A percentile compares a stretch with the other conserved stretches of the same genome.
These are phyloP conservation scores for Troilus luridus DNA, from an alignment of 2,888 invertebrate genomes.

Conservation along the genomic window DNA sequence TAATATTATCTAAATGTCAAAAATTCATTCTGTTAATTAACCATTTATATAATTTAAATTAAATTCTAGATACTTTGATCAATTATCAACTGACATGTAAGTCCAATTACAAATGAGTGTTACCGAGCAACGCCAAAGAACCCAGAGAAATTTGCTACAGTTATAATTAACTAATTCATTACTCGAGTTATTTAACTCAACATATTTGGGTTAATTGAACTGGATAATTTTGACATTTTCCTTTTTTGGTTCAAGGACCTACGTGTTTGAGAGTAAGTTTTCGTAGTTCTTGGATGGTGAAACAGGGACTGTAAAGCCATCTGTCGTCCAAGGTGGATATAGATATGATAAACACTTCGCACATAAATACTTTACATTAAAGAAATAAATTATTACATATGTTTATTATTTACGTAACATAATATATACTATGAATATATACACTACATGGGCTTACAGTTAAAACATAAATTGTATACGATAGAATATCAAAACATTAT, in stretches of 20 bases:
- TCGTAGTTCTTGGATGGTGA: not conserved
- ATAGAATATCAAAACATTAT: no score
- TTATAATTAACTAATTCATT: not conserved
- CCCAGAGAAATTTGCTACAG: not conserved
- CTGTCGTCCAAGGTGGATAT: not conserved
- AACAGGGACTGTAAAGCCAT: not conserved
- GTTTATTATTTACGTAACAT: not conserved
- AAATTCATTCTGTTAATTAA: not conserved
- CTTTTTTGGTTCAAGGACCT: constrained; percentile 23
- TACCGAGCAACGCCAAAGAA: not conserved
- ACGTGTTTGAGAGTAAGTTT: not conserved
- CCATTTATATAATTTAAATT: not conserved
- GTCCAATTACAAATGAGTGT: not conserved
- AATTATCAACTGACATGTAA: not conserved
- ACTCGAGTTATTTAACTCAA: not conserved
- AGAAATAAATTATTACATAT: not conserved
- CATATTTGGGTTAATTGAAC: constrained; percentile 33
- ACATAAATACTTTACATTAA: not conserved
- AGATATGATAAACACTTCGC: not conserved
- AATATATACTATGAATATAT: not conserved
- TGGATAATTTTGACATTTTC: constrained; percentile 3
- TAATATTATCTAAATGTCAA: not conserved
- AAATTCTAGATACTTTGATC: not conserved
- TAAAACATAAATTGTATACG: no score
- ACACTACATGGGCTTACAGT: no score